These are phyloP conservation scores for Puma concolor DNA, from an alignment of 2,113 vertebrate species.

Conservation along the genomic window DNA sequence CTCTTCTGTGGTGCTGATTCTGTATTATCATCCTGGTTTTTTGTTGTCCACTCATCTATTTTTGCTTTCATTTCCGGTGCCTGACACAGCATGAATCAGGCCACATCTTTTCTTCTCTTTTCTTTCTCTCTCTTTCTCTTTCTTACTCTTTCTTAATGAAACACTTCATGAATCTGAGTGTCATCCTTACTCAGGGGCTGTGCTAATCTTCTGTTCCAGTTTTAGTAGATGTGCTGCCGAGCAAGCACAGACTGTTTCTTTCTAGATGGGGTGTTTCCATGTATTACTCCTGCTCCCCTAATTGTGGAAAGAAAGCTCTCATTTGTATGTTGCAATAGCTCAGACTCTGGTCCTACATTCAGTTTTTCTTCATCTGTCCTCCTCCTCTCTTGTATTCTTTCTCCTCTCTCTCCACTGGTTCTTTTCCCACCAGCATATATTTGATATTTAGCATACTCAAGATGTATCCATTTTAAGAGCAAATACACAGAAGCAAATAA, in stretches of 20 bases:
- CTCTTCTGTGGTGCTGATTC: not conserved
- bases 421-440: not conserved
- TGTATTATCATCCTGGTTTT: not conserved
- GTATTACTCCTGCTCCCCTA: not conserved
- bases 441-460: not conserved
- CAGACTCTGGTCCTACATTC: not conserved
- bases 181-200: not conserved
- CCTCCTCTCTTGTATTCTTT: not conserved
- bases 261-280: not conserved
- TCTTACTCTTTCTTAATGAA: not conserved
- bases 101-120: not conserved
- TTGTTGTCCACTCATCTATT: not conserved
- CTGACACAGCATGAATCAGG: not conserved
- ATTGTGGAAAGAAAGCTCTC: not conserved
- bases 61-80: not conserved
- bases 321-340: not conserved
- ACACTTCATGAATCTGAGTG: not conserved
- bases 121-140: not conserved
- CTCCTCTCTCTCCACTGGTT: not conserved
- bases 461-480: not conserved
- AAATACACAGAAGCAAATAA: not conserved
- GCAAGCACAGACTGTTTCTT: not conserved
- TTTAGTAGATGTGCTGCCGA: not conserved
- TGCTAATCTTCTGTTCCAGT: not conserved
- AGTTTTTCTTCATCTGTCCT: not conserved